These are phyloP conservation scores for Lysandra bellargus DNA, from an alignment of 2,888 invertebrate species.

Conservation along the genomic window DNA sequence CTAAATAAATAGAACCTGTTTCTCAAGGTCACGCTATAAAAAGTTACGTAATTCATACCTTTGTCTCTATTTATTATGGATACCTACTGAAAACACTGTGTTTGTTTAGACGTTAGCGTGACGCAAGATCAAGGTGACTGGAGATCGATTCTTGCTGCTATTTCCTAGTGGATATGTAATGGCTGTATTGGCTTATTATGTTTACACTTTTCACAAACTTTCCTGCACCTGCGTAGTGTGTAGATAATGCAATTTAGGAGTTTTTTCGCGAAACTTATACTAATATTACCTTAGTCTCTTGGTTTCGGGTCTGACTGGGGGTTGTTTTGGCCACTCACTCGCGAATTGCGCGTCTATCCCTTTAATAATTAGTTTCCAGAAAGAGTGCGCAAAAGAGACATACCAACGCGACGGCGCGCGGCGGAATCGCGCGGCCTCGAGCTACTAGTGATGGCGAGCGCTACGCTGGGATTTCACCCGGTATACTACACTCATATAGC, in stretches of 20 bases:
- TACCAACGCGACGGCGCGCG: slow-evolving; percentile 76
- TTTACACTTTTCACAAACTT: neutral
- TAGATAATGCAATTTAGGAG: neutral
- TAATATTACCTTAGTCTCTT: slow-evolving; percentile 52
- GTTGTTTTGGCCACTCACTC: slow-evolving; percentile 55
- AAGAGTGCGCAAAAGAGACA: slow-evolving; percentile 65
- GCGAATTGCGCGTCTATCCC: slow-evolving; percentile 61
- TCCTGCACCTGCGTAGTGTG: neutral
- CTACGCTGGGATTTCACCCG: neutral
- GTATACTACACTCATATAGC: neutral
- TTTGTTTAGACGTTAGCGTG: slow-evolving; percentile 59
- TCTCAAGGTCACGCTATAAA: slow-evolving; percentile 40
- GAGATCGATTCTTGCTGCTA: neutral
- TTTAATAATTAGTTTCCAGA: slow-evolving; percentile 59
- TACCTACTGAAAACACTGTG: slow-evolving; percentile 44
- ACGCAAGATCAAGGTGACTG: slow-evolving; percentile 13
- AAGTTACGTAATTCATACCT: slow-evolving; percentile 40
- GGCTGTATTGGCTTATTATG: neutral
- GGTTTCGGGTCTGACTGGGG: slow-evolving; percentile 35
- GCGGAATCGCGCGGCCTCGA: slow-evolving; percentile 69
- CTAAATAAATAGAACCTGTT: slow-evolving; percentile 40
- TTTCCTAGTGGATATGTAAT: neutral
- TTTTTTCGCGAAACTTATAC: slow-evolving; percentile 34
- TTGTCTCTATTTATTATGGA: slow-evolving; percentile 35
- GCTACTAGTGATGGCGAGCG: neutral